Base-by-base conservation (phyloP, 1,140 invertebrate genomes). In the Dreissena polymorpha region DNA sequence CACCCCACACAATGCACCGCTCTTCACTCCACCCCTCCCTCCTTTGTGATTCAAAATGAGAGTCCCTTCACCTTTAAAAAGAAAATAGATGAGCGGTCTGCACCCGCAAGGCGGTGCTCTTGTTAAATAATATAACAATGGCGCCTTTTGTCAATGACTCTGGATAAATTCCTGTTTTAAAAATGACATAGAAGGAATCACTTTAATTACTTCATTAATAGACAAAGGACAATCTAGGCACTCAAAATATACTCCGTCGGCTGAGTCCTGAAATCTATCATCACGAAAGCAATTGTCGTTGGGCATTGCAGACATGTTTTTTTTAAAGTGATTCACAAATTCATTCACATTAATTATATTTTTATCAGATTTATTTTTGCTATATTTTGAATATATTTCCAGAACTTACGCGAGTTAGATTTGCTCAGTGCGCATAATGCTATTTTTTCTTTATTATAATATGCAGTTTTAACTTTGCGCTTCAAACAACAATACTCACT, bases 111-210 rank as follows among this genome's bases (percentile, higher is more conserved):
- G n/a, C n/a, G n/a, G n/a, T n/a, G n/a, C n/a, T n/a, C n/a, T n/a
- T n/a, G n/a, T 64, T 64, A 64, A 39, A 65, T 18, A 76, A 63
- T n/a, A 60, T 55, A 14, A 76, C 73, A 64, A 73, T 73, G 23
- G 29, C 29, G 16, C 73, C 55, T 64, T 65, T 76, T 27, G 21
- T 64, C 73, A 55, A 76, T 29, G 39, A 14, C 10, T 65, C 73
- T 7, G 73, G 73, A 64, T 76, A 76, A 14, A 63, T 49, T 39
- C 73, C 73, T 60, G 18, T 74, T 0, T 74, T 16, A 55, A 74
- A 74, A 55, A 74, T 23, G 21, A 51, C 49, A 74, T 53, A 29
- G 71, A 57, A 16, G 21, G 13, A 60, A 74, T 57, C 0, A 49
- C 21, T 49, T 71, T 71, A n/a, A 27, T 13, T n/a, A 71, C 21